These are phyloP conservation scores for Diachasma alloeum DNA, from an alignment of 1,140 invertebrate genomes.

Conservation along the genomic window DNA sequence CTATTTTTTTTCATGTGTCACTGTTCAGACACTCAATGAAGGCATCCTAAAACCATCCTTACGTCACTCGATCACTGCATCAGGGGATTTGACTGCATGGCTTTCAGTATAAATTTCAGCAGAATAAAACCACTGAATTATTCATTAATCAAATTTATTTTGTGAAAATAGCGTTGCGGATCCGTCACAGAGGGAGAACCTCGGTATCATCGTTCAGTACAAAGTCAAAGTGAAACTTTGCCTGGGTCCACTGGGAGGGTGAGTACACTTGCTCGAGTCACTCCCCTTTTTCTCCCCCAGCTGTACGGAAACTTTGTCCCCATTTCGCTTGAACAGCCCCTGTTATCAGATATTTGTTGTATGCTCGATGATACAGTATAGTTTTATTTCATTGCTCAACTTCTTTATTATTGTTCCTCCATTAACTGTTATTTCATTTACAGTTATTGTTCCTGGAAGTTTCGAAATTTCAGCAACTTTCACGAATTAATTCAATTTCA, in stretches of 20 bases:
- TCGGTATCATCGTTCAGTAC: conserved; percentile 99
- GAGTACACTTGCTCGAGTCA: conserved; percentile 56
- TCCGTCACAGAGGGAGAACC: conserved; percentile 89
- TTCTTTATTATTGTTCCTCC: too few species aligned
- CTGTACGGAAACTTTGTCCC: neutral
- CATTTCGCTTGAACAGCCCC: neutral
- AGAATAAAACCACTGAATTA: neutral
- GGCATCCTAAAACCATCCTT: too few species aligned
- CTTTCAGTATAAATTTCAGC: neutral
- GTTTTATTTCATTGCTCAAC: too few species aligned
- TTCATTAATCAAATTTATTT: conserved; percentile 13
- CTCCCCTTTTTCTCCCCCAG: neutral
- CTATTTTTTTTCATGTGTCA: too few species aligned
- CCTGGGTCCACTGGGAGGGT: conserved; percentile 93
- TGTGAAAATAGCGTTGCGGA: conserved; percentile 77
- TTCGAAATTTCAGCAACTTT: neutral
- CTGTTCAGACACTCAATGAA: too few species aligned
- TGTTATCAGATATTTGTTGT: too few species aligned
- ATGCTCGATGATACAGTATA: too few species aligned
- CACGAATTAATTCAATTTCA: neutral
- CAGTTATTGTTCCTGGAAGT: neutral
- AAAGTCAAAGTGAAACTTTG: conserved; percentile 98
- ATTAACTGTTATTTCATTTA: too few species aligned
- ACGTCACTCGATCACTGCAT: too few species aligned
- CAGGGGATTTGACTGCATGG: neutral